Base-by-base conservation (phyloP, 2,888 invertebrate genomes). In the Cloeon dipterum region DNA sequence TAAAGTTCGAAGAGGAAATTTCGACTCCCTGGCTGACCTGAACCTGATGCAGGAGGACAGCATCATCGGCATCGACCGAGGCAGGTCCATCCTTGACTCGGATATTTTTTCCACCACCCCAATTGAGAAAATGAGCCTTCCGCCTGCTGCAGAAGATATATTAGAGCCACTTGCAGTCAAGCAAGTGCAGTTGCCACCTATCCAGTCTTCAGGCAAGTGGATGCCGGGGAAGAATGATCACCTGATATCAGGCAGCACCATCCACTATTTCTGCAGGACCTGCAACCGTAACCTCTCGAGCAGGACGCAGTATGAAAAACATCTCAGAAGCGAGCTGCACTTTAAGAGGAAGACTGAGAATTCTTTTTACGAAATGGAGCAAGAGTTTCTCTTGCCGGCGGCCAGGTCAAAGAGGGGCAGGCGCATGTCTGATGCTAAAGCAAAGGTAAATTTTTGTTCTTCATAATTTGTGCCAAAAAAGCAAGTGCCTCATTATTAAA, bases 151-250 rank as follows among this genome's bases (percentile, higher is more conserved):
- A 10, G n/a, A n/a, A n/a, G n/a, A n/a, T n/a, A n/a, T n/a, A n/a
- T n/a, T n/a, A n/a, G n/a, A n/a, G n/a, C n/a, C n/a, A n/a, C n/a
- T n/a, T n/a, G n/a, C n/a, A n/a, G n/a, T n/a, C n/a, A n/a, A n/a
- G n/a, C n/a, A n/a, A n/a, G n/a, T n/a, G n/a, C n/a, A n/a, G n/a
- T n/a, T n/a, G n/a, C 43, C 44, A 5, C 44, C 45, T 11, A 40
- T 65, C 26, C 68, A 78, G 46, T 77, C 77, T 0, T 71, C 70
- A 51, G 79, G 78, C 1, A 85, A 85, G 60, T 83, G 82, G 82
- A 66, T 78, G 36, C 81, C 79, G 1, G 75, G 75, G 19, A 45
- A 64, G 53, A 26, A 47, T 65, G 57, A 49, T 63, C 38, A 43
- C 21, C 41, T 42, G 20, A 43, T 43, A 34, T 37, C 35, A n/a